Evolutionary conservation across 2,888 invertebrate species (phyloP), one percentile per base, ranked within the genome.

Genomic region (Hypselothyrea guttata): DNA sequence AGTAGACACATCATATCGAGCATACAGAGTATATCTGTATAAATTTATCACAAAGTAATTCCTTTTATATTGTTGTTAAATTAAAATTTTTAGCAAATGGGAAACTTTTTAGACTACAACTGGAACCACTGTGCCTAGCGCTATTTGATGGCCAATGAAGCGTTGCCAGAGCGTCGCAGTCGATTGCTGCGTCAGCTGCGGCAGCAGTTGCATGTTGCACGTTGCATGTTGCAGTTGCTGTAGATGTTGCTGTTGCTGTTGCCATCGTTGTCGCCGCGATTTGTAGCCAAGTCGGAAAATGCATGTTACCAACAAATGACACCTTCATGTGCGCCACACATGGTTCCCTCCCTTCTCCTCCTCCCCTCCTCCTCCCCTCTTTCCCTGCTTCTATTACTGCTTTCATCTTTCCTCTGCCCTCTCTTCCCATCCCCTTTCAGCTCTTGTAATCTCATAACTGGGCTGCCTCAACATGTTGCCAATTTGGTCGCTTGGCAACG

Each of bases 241-340:
- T n/a, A n/a, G n/a, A 61, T 61, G 56, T 66, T 61, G 61, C 51
- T 35, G 65, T 62, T 63, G 71, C 64, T 60, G 71, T 68, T 62
- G 69, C 64, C 62, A 71, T 68, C 62, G 74, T 68, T 68, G 69
- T 73, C 75, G 67, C 56, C 66, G 79, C 86, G 85, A 86, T 86
- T 86, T 86, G 84, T 86, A 81, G 68, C 64, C 83, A 67, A 82
- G 86, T 77, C 86, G 76, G 75, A 75, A 71, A 86, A 84, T 82
- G 75, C 86, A 84, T 85, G 86, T 79, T 73, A 60, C 71, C 75
- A 75, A 84, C 86, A 86, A 87, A 87, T 87, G 87, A 87, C 86
- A 86, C 84, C 86, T 86, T 82, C 79, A 84, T 69, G 84, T 73
- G 73, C 74, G 60, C 63, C 65, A 51, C 49, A 51, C 74, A 55